These are phyloP conservation scores for Elanus axillaris DNA, from an alignment of 2,113 vertebrate genomes.

Conservation along the genomic window DNA sequence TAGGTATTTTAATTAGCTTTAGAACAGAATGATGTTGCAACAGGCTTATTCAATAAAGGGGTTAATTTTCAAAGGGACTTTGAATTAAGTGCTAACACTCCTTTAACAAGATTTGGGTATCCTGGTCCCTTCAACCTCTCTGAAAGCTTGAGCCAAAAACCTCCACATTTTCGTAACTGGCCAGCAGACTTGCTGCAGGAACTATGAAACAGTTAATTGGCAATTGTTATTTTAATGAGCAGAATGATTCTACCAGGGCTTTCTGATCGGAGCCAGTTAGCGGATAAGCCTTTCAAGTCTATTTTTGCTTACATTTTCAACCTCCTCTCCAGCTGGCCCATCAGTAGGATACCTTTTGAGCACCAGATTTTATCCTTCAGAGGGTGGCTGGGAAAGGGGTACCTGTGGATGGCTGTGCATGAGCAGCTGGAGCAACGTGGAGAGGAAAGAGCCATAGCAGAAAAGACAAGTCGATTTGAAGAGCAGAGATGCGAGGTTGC, in stretches of 20 bases:
- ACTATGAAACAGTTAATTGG: not conserved
- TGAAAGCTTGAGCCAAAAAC: not conserved
- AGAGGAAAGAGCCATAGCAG: not conserved
- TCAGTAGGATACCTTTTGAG: not conserved
- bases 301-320: conserved; percentile 6
- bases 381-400: not conserved
- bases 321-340: not conserved
- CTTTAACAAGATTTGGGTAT: not conserved
- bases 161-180: not conserved
- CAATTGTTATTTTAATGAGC: not conserved
- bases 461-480: not conserved
- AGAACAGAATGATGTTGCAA: not conserved
- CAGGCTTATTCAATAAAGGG: not conserved
- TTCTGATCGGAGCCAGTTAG: not conserved
- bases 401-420: rapidly evolving
- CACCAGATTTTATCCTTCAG: not conserved
- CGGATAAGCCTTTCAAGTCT: not conserved
- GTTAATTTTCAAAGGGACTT: not conserved
- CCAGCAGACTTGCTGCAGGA: not conserved
- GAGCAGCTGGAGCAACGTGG: not conserved
- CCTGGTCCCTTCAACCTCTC: not conserved
- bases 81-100: not conserved
- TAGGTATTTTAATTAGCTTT: not conserved
- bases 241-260: not conserved
- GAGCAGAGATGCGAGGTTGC: not conserved